A percentile compares a stretch with the other conserved stretches of the same genome.
These are phyloP conservation scores for Drosophila yakuba DNA, from an alignment of 1,140 invertebrate species.

Conservation along the genomic window DNA sequence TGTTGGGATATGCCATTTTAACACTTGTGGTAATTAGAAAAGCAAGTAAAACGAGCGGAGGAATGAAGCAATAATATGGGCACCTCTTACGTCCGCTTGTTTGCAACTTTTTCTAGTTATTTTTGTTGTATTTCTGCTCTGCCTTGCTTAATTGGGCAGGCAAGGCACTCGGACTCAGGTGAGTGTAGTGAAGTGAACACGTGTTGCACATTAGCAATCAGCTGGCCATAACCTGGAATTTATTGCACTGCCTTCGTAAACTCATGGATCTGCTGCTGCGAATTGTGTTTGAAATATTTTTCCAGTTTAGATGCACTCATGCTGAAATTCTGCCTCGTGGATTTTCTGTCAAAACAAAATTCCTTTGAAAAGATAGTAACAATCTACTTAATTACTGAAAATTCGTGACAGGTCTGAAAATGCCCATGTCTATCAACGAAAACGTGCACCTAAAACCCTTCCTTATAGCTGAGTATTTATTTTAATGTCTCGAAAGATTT, in stretches of 20 bases:
- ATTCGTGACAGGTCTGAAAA: constrained; percentile 2
- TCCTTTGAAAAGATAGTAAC: constrained; percentile 15
- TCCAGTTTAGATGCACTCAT: not conserved
- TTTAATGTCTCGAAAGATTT: not conserved
- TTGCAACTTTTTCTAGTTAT: constrained; percentile 12
- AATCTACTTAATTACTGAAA: not conserved
- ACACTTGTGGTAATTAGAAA: constrained; percentile 37
- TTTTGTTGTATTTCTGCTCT: constrained; percentile 11
- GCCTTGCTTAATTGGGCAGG: constrained; percentile 38
- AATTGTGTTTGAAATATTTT: not conserved
- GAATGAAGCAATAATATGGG: constrained; percentile 61
- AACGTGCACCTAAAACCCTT: constrained; percentile 1
- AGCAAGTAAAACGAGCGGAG: constrained; percentile 26
- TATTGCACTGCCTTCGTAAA: constrained; percentile 26
- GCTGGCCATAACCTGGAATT: constrained; percentile 33
- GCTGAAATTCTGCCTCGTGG: constrained; percentile 3
- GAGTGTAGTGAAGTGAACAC: constrained; percentile 49
- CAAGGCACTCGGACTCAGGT: constrained; percentile 21
- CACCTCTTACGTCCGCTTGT: constrained; percentile 25
- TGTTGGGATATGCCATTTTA: constrained; percentile 64
- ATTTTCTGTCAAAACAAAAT: constrained; percentile 8
- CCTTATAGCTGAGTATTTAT: not conserved
- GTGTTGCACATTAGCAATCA: constrained; percentile 64
- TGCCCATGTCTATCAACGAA: not conserved
- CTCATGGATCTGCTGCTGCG: constrained; percentile 1